These are phyloP conservation scores for Oeneis ivallda DNA, from an alignment of 2,888 invertebrate species.

Conservation along the genomic window DNA sequence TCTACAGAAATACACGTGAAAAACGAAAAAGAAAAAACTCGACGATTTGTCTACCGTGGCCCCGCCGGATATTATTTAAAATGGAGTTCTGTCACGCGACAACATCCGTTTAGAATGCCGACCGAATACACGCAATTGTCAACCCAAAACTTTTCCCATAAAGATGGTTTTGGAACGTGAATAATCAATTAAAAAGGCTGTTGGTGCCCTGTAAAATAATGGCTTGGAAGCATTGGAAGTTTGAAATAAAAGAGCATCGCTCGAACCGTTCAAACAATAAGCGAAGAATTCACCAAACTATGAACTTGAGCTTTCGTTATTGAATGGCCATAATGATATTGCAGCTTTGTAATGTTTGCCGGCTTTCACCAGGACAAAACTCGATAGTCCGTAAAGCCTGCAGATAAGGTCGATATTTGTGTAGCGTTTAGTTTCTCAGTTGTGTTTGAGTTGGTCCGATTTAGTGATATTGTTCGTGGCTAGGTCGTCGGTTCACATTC, in stretches of 20 bases:
- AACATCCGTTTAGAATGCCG: conserved; percentile 28
- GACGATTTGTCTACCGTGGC: conserved; percentile 30
- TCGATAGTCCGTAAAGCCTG: background rate
- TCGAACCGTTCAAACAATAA: conserved; percentile 25
- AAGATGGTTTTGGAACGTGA: background rate
- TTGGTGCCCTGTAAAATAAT: conserved; percentile 15
- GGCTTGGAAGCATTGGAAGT: conserved; percentile 12
- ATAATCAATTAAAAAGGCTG: conserved; percentile 9
- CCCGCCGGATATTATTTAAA: conserved; percentile 38
- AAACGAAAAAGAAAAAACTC: conserved; percentile 27
- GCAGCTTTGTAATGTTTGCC: conserved; percentile 1
- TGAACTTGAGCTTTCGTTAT: conserved; percentile 22
- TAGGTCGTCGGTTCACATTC: conserved; percentile 43
- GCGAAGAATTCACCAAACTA: conserved; percentile 22
- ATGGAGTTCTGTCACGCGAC: conserved; percentile 37
- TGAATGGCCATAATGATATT: conserved; percentile 25
- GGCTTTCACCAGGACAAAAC: background rate
- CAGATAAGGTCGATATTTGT: conserved; percentile 12
- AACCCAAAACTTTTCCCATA: background rate
- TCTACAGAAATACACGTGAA: conserved; percentile 28
- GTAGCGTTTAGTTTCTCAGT: conserved; percentile 2
- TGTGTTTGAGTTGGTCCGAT: background rate
- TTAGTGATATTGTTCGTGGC: conserved; percentile 34
- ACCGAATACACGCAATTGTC: conserved; percentile 4
- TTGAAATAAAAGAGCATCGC: conserved; percentile 21